Evolutionary conservation across 2,113 vertebrate genomes (phyloP).

Genomic region (Danionella cerebrum): DNA sequence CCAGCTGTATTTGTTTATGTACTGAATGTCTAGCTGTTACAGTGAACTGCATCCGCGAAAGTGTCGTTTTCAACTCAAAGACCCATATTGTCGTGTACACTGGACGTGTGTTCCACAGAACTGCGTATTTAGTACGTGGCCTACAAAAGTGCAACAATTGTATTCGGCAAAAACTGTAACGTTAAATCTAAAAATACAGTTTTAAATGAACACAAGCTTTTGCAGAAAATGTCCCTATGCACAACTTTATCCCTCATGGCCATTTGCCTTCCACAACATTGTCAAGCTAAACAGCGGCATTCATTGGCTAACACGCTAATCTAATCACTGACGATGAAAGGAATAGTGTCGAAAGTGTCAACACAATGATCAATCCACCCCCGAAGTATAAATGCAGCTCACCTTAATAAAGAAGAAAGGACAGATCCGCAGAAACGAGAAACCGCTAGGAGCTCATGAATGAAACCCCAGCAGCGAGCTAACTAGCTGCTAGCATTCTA

Average conservation of each 20-base stretch:
- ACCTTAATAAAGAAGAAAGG: constrained; percentile 18
- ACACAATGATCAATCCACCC: neutral
- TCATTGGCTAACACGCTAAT: constrained; percentile 13
- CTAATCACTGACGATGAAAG: neutral
- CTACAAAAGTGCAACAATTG: too few relatives aligned
- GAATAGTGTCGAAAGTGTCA: neutral
- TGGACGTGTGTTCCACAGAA: neutral
- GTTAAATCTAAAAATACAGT: too few relatives aligned
- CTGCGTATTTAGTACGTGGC: neutral
- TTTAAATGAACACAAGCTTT: neutral
- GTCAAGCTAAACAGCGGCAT: neutral
- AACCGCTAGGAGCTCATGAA: constrained; percentile 12
- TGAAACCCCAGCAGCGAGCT: constrained; percentile 22
- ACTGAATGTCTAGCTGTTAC: neutral
- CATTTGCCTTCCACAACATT: neutral
- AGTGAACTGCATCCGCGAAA: neutral
- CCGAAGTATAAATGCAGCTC: neutral
- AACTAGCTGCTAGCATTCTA: constrained; percentile 29
- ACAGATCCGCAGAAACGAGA: constrained; percentile 18
- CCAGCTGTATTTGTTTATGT: constrained; percentile 28
- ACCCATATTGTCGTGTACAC: too few relatives aligned
- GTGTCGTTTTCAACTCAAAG: too few relatives aligned
- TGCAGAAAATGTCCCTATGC: neutral
- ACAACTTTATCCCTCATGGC: too few relatives aligned
- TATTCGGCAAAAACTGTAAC: too few relatives aligned